Percentiles rank a stretch among this genome's conserved stretches.
Conservation (phyloP, 2,113 vertebrate genomes). For the Spheniscus mendiculus region DNA sequence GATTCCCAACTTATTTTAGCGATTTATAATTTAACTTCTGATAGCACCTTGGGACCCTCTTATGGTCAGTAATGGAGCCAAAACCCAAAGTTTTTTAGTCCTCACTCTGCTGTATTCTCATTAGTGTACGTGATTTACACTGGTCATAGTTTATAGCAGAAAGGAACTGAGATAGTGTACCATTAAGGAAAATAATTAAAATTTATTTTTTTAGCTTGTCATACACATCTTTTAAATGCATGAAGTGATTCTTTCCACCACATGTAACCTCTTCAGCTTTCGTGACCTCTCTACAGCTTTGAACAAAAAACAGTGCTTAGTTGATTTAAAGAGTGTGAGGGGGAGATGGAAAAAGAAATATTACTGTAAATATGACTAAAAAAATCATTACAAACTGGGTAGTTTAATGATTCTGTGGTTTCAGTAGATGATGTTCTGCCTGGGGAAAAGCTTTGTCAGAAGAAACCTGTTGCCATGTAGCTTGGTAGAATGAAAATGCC, state of each 20-base stretch:
- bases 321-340: slow-evolving; percentile 3
- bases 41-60: background rate
- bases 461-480: background rate
- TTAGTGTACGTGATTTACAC: background rate
- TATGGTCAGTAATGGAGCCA: background rate
- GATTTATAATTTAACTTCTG: slow-evolving; percentile 12
- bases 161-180: background rate
- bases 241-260: background rate
- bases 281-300: background rate
- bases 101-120: background rate
- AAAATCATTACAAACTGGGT: background rate
- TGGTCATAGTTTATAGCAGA: background rate
- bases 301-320: background rate
- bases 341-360: background rate
- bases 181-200: background rate
- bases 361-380: slow-evolving; percentile 10
- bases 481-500: background rate
- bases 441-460: background rate
- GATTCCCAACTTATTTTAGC: slow-evolving; percentile 5
- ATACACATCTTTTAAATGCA: background rate
- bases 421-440: background rate
- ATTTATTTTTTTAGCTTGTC: background rate
- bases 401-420: background rate
- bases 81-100: background rate
- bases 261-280: background rate